phyloP scores from a whole-genome alignment of 2,113 vertebrate species.

The Tenebrosternarchus preto region DNA sequence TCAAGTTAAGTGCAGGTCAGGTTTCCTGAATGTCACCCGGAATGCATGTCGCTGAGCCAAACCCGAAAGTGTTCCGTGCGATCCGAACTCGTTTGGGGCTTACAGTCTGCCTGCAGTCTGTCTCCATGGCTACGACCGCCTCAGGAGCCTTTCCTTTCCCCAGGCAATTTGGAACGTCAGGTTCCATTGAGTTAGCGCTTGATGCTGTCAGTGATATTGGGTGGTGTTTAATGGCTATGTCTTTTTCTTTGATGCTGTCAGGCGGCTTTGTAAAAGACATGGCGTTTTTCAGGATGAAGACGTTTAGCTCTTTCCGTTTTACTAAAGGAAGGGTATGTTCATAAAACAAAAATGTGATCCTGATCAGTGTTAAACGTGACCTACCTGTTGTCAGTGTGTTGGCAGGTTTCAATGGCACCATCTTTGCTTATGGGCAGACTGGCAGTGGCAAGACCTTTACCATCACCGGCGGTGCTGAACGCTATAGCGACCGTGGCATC shows the following conservation, averaged over 20 bases:
- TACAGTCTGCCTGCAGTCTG: constrained; percentile 54
- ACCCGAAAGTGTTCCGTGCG: constrained; percentile 54
- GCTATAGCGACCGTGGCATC: constrained; percentile 87
- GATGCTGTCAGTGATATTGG: constrained; percentile 24
- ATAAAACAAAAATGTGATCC: neutral
- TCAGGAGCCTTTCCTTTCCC: constrained; percentile 54
- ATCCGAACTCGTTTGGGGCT: constrained; percentile 56
- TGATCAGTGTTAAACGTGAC: neutral
- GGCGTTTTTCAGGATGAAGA: neutral
- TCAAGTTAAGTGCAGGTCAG: constrained; percentile 49
- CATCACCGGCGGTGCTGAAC: constrained; percentile 91
- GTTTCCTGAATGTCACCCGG: constrained; percentile 50
- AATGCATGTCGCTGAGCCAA: constrained; percentile 54
- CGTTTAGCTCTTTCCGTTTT: too few relatives aligned
- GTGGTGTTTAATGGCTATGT: neutral
- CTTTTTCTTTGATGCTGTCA: neutral
- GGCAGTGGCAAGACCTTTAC: constrained; percentile 98
- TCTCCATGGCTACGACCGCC: constrained; percentile 54
- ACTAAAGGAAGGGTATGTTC: too few relatives aligned
- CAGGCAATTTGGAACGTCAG: constrained; percentile 62
- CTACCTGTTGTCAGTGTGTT: constrained; percentile 77
- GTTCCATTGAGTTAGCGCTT: constrained; percentile 56
- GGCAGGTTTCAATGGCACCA: constrained; percentile 91
- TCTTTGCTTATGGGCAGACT: constrained; percentile 97
- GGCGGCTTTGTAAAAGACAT: neutral